Evolutionary conservation across 1,140 invertebrate species (phyloP).

Genomic region (Cyclina sinensis): DNA sequence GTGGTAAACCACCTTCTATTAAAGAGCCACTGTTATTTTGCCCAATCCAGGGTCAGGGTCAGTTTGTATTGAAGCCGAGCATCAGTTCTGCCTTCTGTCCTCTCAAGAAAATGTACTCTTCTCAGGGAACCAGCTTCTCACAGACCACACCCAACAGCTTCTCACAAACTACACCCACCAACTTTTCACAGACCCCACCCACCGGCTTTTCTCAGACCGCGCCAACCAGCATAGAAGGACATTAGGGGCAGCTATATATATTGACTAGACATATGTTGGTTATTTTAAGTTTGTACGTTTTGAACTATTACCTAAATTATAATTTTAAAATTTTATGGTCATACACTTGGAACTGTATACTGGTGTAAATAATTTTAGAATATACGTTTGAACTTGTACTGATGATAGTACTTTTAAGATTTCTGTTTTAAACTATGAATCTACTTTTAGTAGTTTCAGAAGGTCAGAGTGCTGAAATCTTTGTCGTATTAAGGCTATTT

Average conservation of each 20-base stretch:
- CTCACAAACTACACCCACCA: too few species aligned
- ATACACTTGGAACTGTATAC: too few species aligned
- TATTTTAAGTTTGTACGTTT: background rate
- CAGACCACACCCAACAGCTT: slow-evolving; percentile 25
- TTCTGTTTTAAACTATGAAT: too few species aligned
- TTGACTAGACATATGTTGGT: background rate
- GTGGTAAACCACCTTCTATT: slow-evolving; percentile 32
- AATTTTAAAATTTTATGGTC: too few species aligned
- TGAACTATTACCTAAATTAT: too few species aligned
- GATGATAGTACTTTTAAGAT: too few species aligned
- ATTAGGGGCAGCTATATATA: slow-evolving; percentile 20
- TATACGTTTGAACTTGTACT: too few species aligned
- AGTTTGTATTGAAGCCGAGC: slow-evolving; percentile 59
- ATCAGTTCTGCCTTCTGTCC: slow-evolving; percentile 64
- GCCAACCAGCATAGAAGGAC: slow-evolving; percentile 31
- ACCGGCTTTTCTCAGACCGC: too few species aligned
- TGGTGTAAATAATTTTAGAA: too few species aligned
- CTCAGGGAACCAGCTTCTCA: slow-evolving; percentile 37
- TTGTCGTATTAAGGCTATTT: background rate
- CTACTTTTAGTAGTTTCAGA: too few species aligned
- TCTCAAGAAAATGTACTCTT: slow-evolving; percentile 50
- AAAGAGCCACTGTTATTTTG: slow-evolving; percentile 64
- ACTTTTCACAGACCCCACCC: too few species aligned
- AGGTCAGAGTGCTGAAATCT: too few species aligned
- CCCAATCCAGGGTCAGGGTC: slow-evolving; percentile 45